phyloP scores from a whole-genome alignment of 2,888 invertebrate genomes.

The Synergus japonicus region DNA sequence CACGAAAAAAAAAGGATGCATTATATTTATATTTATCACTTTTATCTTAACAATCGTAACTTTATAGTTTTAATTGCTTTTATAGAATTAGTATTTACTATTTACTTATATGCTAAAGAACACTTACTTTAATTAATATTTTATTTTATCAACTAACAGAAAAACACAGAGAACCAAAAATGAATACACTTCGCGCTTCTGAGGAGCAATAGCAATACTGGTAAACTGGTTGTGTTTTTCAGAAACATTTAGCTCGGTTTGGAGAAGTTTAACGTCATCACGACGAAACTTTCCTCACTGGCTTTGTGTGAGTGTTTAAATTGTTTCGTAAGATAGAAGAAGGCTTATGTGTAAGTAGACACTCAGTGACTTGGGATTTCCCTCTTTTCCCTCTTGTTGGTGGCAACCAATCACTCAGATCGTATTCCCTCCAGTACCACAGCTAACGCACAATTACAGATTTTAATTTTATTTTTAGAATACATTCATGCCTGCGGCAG shows the following conservation, averaged over 20 bases:
- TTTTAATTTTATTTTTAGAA: slow-evolving; percentile 44
- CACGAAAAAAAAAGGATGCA: background rate
- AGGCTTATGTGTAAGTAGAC: slow-evolving; percentile 50
- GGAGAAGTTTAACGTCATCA: slow-evolving; percentile 44
- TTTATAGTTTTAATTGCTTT: no score
- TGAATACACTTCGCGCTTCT: no score
- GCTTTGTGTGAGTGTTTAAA: slow-evolving; percentile 43
- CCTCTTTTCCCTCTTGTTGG: slow-evolving; percentile 71
- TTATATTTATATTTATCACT: background rate
- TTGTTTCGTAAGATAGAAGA: slow-evolving; percentile 35
- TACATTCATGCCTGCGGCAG: background rate
- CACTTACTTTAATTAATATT: background rate
- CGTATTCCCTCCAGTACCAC: slow-evolving; percentile 36
- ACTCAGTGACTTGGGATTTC: slow-evolving; percentile 64
- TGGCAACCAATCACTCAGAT: slow-evolving; percentile 61
- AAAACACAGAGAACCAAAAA: no score
- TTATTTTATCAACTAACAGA: no score
- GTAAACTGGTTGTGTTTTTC: background rate
- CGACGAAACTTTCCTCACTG: slow-evolving; percentile 43
- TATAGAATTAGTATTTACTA: no score
- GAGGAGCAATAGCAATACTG: background rate
- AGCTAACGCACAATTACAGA: slow-evolving; percentile 49
- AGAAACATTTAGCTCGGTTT: background rate
- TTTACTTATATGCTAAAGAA: background rate
- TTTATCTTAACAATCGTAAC: background rate